Evolutionary conservation across 2,888 invertebrate species (phyloP).

Genomic region (Drosophila lacicola): DNA sequence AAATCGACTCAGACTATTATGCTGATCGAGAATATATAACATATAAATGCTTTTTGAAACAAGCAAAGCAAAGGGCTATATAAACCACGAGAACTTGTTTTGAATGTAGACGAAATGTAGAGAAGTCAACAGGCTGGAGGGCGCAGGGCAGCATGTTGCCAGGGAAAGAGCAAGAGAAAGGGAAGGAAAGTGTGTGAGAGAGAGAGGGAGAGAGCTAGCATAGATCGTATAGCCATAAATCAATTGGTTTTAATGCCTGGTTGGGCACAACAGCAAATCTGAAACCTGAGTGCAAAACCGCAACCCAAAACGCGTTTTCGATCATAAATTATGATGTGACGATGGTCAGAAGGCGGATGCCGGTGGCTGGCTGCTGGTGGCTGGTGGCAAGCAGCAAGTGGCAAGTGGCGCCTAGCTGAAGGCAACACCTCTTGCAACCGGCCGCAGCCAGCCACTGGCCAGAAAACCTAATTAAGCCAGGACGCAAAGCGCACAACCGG

Average conservation of each 20-base stretch:
- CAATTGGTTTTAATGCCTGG: conserved; percentile 74
- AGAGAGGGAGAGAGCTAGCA: neutral
- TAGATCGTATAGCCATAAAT: conserved; percentile 60
- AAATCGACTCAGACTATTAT: too few relatives aligned
- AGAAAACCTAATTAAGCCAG: conserved; percentile 78
- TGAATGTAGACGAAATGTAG: neutral
- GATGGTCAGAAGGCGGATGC: conserved; percentile 38
- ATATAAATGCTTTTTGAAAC: neutral
- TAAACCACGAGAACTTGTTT: neutral
- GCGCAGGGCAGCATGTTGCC: neutral
- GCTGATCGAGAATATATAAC: neutral
- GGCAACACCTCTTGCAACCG: conserved; percentile 32
- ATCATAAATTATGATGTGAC: conserved; percentile 73
- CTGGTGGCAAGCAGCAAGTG: conserved; percentile 26
- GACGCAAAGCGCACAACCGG: conserved; percentile 41
- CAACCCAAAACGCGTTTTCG: conserved; percentile 77
- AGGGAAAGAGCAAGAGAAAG: neutral
- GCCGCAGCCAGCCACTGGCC: conserved; percentile 58
- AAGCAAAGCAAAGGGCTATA: neutral
- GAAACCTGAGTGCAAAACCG: conserved; percentile 57
- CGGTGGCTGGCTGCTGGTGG: conserved; percentile 11
- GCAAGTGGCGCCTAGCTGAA: conserved; percentile 40
- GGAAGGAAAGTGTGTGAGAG: neutral
- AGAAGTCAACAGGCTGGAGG: neutral
- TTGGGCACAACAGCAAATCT: conserved; percentile 56